Percentiles rank a stretch among this genome's conserved stretches.
These are phyloP conservation scores for Amiota mariae DNA, from an alignment of 2,888 invertebrate genomes.

Conservation along the genomic window DNA sequence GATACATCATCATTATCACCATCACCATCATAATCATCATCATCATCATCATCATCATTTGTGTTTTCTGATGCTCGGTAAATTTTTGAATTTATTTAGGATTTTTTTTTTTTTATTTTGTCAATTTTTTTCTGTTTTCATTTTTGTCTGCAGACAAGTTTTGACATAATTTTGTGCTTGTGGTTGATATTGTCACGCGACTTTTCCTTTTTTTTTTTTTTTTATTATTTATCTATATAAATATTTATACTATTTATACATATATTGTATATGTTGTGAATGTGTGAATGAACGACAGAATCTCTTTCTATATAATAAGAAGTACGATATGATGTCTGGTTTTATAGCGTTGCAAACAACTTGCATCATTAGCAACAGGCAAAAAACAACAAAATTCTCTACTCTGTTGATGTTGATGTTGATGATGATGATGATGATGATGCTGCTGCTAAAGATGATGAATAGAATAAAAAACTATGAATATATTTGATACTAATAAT, in stretches of 20 bases:
- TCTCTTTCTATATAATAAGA: neutral
- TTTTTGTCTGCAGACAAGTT: slow-evolving; percentile 62
- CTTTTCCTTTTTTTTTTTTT: slow-evolving; percentile 42
- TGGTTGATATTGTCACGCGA: neutral
- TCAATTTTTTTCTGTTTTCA: slow-evolving; percentile 31
- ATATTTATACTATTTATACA: too few relatives aligned
- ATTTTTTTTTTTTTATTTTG: slow-evolving; percentile 40
- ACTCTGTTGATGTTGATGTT: neutral
- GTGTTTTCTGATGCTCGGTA: slow-evolving; percentile 1
- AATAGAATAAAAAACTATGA: neutral
- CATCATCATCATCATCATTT: slow-evolving; percentile 20
- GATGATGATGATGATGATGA: neutral
- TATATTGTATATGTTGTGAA: too few relatives aligned
- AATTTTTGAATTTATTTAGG: slow-evolving; percentile 34
- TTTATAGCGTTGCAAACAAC: slow-evolving; percentile 35
- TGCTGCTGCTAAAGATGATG: neutral
- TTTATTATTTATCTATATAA: too few relatives aligned
- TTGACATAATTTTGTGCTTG: slow-evolving; percentile 61
- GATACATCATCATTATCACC: slow-evolving; percentile 34
- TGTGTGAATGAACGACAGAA: too few relatives aligned
- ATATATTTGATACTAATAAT: too few relatives aligned
- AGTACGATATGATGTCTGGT: too few relatives aligned
- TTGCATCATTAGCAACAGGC: neutral
- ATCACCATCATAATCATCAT: slow-evolving; percentile 35
- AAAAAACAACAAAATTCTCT: too few relatives aligned